Evolutionary conservation across 2,113 vertebrate genomes (phyloP).

Genomic region (Sylvietta virens): DNA sequence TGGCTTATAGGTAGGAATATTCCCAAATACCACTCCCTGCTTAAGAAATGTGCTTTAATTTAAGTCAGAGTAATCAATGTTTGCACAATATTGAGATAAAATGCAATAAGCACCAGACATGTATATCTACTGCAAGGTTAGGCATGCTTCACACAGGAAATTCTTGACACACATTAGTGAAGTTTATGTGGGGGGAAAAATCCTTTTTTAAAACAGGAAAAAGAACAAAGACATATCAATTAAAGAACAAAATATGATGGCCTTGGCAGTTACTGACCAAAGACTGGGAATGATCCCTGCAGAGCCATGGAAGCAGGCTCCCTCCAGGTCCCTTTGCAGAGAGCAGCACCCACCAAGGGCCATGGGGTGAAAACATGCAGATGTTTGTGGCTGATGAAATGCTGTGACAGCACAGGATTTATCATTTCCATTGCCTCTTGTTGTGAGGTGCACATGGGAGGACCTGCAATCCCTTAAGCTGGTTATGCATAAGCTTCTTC

Average conservation of each 20-base stretch:
- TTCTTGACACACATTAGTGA: not conserved
- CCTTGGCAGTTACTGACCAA: not conserved
- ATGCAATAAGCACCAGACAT: not conserved
- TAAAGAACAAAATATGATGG: not conserved
- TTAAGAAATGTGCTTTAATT: not conserved
- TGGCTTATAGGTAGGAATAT: not conserved
- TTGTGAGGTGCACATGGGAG: not conserved
- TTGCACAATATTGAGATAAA: not conserved
- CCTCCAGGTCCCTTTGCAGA: rapidly evolving
- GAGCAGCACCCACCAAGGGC: not conserved
- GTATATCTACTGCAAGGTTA: not conserved
- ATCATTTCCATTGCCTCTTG: not conserved
- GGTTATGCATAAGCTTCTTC: not conserved
- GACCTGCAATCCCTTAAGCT: not conserved
- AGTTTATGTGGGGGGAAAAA: not conserved
- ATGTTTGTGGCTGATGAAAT: not conserved
- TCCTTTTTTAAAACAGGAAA: not conserved
- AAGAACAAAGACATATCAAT: not conserved
- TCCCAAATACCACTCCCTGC: not conserved
- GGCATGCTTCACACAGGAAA: not conserved
- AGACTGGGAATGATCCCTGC: not conserved
- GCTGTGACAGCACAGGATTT: not conserved
- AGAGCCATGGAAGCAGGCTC: not conserved
- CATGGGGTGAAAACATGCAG: not conserved
- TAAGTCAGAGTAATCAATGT: not conserved